Evolutionary conservation across 1,140 invertebrate genomes (phyloP).

Genomic region (Teleogryllus occipitalis): DNA sequence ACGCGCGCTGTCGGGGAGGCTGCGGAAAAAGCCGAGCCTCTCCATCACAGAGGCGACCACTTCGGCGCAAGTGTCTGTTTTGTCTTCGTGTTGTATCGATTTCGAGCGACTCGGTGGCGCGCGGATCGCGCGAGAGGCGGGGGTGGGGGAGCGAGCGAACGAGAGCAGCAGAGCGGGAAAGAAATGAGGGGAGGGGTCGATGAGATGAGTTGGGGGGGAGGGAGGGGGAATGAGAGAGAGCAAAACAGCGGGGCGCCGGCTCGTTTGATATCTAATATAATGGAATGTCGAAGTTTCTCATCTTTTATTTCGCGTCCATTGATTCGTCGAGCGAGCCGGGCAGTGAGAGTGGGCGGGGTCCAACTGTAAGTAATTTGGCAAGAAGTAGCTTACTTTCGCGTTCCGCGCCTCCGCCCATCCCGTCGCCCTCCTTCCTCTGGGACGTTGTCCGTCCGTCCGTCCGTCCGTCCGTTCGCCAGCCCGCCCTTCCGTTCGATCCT

Average conservation of each 20-base stretch:
- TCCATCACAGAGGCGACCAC: no score
- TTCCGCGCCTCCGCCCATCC: neutral
- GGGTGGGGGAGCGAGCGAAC: no score
- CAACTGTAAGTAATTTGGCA: neutral
- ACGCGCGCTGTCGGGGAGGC: no score
- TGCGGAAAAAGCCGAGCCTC: no score
- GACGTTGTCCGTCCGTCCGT: no score
- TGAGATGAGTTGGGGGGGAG: neutral
- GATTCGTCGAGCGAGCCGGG: neutral
- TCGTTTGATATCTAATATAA: slow-evolving; percentile 6
- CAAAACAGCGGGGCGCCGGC: neutral
- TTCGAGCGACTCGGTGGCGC: no score
- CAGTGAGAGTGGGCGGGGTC: no score
- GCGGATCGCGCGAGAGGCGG: no score
- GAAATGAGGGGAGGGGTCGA: neutral
- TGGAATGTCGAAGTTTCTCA: slow-evolving; percentile 4
- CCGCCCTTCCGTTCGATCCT: no score
- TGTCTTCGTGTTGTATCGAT: no score
- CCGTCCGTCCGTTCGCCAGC: no score
- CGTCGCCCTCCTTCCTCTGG: neutral
- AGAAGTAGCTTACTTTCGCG: slow-evolving; percentile 1
- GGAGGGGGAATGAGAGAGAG: neutral
- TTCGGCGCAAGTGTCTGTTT: no score
- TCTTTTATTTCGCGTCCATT: neutral
- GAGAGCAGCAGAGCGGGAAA: neutral